phyloP scores from a whole-genome alignment of 1,140 invertebrate genomes.

The Limonius californicus region DNA sequence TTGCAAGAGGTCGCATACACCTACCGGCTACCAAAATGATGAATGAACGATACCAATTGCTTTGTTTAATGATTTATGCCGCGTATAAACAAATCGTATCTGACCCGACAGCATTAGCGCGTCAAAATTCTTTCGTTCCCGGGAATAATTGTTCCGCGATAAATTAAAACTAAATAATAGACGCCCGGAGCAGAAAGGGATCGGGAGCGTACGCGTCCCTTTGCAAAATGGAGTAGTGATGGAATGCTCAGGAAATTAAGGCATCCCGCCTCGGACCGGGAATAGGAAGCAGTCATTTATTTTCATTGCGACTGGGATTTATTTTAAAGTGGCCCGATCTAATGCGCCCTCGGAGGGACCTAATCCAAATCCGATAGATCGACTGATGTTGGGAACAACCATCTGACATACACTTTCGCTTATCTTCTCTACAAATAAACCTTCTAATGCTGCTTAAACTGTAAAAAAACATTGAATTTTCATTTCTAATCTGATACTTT shows the following conservation, averaged over 20 bases:
- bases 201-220: not conserved
- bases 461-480: no score
- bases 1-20: not conserved
- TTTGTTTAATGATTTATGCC: not conserved
- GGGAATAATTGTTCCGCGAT: not conserved
- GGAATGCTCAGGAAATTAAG: slow-evolving; percentile 22
- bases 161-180: slow-evolving; percentile 13
- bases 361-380: slow-evolving; percentile 18
- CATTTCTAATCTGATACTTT: not conserved
- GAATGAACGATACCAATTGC: not conserved
- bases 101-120: not conserved
- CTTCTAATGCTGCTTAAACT: not conserved
- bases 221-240: slow-evolving; percentile 11
- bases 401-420: not conserved
- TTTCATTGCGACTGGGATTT: slow-evolving; percentile 21
- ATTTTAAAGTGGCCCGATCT: slow-evolving; percentile 19
- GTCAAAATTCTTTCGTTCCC: not conserved
- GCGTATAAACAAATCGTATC: not conserved
- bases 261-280: slow-evolving; percentile 14
- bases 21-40: no score
- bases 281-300: slow-evolving; percentile 20
- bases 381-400: slow-evolving; percentile 7
- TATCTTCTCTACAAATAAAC: not conserved
- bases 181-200: not conserved
- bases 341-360: slow-evolving; percentile 11